Percentiles rank a stretch among this genome's conserved stretches.
phyloP scores from a whole-genome alignment of 2,113 vertebrate genomes.

The Oreocharis arfaki region DNA sequence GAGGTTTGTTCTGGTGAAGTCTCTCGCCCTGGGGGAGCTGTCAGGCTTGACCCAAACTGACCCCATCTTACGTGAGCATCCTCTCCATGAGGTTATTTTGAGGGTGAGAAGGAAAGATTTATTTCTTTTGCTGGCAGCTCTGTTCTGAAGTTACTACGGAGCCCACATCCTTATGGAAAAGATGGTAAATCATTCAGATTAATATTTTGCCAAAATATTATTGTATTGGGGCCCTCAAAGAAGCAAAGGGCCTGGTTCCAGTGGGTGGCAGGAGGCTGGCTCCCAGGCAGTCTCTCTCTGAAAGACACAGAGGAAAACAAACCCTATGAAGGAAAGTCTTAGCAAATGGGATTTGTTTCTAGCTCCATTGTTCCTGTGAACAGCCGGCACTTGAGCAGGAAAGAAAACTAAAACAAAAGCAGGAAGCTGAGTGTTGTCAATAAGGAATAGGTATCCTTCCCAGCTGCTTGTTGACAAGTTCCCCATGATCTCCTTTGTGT shows the following conservation, averaged over 20 bases:
- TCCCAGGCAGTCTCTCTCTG: not conserved
- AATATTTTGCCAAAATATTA: not conserved
- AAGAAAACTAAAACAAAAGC: conserved; percentile 55
- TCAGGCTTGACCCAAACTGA: not conserved
- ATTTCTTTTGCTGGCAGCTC: not conserved
- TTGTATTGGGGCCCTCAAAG: not conserved
- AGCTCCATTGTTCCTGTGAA: conserved; percentile 18
- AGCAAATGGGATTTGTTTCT: not conserved
- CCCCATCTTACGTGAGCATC: not conserved
- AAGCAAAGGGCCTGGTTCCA: not conserved
- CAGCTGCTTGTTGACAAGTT: conserved; percentile 41
- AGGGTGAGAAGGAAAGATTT: not conserved
- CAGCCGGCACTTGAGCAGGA: not conserved
- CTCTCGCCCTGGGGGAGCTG: not conserved
- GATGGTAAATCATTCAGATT: not conserved
- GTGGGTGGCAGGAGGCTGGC: not conserved
- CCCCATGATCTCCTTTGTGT: not conserved
- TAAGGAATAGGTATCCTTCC: conserved; percentile 37
- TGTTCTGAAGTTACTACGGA: not conserved
- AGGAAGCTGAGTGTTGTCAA: conserved; percentile 34
- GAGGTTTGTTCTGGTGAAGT: not conserved
- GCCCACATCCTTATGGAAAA: not conserved
- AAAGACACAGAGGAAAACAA: not conserved
- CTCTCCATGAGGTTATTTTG: not conserved
- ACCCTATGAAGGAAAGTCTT: not conserved